These are phyloP conservation scores for Crambe crambe DNA, from an alignment of 37 sponge, comb jelly and placozoan genomes.

Conservation along the genomic window DNA sequence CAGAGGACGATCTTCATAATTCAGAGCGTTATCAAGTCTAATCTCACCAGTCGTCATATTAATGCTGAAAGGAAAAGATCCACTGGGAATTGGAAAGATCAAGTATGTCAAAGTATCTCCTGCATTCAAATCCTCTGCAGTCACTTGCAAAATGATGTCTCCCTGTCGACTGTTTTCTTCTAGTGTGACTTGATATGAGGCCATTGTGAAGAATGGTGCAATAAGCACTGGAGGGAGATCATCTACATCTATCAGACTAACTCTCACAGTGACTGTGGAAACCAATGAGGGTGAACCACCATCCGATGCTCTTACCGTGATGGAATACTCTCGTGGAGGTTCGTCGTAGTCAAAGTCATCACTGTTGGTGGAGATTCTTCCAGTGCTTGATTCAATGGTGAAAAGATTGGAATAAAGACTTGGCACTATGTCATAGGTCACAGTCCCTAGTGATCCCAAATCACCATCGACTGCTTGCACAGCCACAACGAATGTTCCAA, in stretches of 20 bases:
- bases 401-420: constrained; percentile 28
- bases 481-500: constrained; percentile 35
- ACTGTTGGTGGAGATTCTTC: constrained; percentile 34
- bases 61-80: constrained; percentile 44
- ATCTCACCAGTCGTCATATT: constrained; percentile 58
- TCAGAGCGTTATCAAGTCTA: constrained; percentile 29
- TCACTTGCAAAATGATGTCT: constrained; percentile 23
- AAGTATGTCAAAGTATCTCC: constrained; percentile 1
- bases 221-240: constrained; percentile 66
- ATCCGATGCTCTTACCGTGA: constrained; percentile 22
- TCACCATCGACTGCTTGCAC: constrained; percentile 44
- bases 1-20: constrained; percentile 30
- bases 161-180: constrained; percentile 46
- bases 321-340: constrained; percentile 10
- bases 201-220: constrained; percentile 40
- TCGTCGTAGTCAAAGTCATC: constrained; percentile 20
- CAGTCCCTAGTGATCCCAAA: constrained; percentile 2
- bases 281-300: background rate
- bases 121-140: constrained; percentile 33
- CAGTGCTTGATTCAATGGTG: constrained; percentile 18
- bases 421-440: constrained; percentile 9
- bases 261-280: background rate
- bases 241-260: constrained; percentile 67
- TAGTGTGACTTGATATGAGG: constrained; percentile 7
- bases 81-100: background rate